Evolutionary conservation across 1,140 invertebrate species (phyloP).

Genomic region (Chrysoperla carnea): DNA sequence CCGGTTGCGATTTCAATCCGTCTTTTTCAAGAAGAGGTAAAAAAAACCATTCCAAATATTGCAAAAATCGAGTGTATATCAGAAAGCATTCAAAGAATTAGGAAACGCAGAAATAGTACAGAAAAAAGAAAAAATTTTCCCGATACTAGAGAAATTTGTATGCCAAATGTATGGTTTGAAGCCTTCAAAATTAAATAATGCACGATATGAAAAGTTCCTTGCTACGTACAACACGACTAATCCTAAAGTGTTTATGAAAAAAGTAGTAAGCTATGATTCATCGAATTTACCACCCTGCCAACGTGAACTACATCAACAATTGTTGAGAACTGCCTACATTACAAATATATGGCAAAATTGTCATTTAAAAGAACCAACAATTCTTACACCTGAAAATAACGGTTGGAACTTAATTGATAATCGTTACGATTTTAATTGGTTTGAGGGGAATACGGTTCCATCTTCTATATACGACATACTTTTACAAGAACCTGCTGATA

Average conservation of each 20-base stretch:
- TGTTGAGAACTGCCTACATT: no score
- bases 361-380: no score
- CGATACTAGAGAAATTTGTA: conserved; percentile 8
- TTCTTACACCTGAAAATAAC: no score
- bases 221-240: conserved; percentile 9
- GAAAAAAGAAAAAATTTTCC: conserved; percentile 4
- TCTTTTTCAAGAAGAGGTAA: conserved; percentile 6
- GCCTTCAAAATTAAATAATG: conserved; percentile 10
- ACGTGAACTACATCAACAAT: conserved; percentile 11
- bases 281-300: conserved; percentile 10
- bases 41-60: conserved; percentile 4
- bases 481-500: conserved; percentile 6
- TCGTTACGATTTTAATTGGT: conserved; percentile 11
- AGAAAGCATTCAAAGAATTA: conserved; percentile 5
- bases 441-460: conserved; percentile 10
- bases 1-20: conserved; percentile 6
- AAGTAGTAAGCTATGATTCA: conserved; percentile 12
- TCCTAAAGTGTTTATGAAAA: conserved; percentile 11
- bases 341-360: no score
- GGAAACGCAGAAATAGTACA: conserved; percentile 3
- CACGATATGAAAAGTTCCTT: conserved; percentile 11
- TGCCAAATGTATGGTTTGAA: conserved; percentile 26
- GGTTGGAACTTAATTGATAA: conserved; percentile 10
- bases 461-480: conserved; percentile 7
- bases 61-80: conserved; percentile 3